Conservation (phyloP, 30 jellyfish, hydroid and myxozoan genomes). For the Cassiopea andromeda region DNA sequence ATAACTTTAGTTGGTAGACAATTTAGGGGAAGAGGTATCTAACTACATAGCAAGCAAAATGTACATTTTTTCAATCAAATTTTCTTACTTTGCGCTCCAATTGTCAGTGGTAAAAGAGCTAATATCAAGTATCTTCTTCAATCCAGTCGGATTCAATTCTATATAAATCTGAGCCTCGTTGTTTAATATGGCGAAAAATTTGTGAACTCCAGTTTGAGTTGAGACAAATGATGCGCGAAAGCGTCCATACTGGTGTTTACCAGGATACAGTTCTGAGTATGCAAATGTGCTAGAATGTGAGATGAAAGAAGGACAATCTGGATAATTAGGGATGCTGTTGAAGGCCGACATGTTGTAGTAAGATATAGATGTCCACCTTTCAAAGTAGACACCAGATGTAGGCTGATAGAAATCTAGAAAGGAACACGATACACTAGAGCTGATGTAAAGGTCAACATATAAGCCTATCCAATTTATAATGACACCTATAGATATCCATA, state of each 20-base stretch:
- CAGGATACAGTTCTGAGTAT: not conserved
- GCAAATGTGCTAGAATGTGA: not conserved
- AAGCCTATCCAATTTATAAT: too few species aligned
- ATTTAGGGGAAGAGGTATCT: too few species aligned
- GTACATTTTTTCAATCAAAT: too few species aligned
- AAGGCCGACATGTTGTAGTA: not conserved
- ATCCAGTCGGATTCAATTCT: slow-evolving; percentile 1
- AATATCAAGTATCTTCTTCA: not conserved
- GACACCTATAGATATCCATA: too few species aligned
- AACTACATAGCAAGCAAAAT: too few species aligned
- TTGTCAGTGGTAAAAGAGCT: not conserved
- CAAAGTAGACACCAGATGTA: not conserved
- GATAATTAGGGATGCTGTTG: slow-evolving; percentile 1
- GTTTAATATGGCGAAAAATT: too few species aligned
- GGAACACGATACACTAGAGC: too few species aligned
- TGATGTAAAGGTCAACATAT: too few species aligned
- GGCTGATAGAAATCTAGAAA: slow-evolving; percentile 4
- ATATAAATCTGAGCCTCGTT: not conserved
- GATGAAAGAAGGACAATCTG: slow-evolving; percentile 1
- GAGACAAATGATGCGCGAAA: slow-evolving; percentile 1
- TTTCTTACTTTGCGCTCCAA: not conserved
- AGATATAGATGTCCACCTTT: not conserved
- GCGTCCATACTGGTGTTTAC: not conserved
- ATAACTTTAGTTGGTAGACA: too few species aligned
- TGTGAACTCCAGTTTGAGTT: too few species aligned